Evolutionary conservation across 2,888 invertebrate species (phyloP), one percentile per base, ranked within the genome.

Genomic region (Slavum lentiscoides): DNA sequence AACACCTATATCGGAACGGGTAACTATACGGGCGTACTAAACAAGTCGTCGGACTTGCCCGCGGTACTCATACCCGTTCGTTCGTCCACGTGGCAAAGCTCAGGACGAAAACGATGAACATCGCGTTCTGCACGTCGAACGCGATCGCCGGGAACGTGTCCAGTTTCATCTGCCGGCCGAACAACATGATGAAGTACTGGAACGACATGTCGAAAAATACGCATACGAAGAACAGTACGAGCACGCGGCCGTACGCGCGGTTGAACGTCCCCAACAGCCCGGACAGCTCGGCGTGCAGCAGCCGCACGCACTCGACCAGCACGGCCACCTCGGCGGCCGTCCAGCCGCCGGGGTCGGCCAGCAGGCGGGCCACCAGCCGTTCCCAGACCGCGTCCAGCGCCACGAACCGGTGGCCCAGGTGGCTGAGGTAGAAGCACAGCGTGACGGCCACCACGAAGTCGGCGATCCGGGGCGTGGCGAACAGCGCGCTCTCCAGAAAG

Each of bases 281-380:
- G 13, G 30, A 55, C 9, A 69, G 55, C 17, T 69, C 55, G 69
- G 69, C 69, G 55, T 69, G 69, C 55, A 69, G 6, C 19, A 69
- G 55, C 19, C 69, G 55, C 30, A 69, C 30, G 19, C 55, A 19
- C 19, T 69, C 69, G 19, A 37, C 55, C 9, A 69, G 69, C 19
- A n/a, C 69, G 9, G 69, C 69, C 11, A 30, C 9, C 30, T 69
- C 69, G 17, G 9, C 19, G 30, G 55, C 9, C 11, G 69, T 17
- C 66, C 39, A 59, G 7, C 11, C 66, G 19, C 43, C 55, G 55
- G 68, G 15, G 7, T 19, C 37, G 19, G 39, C 19, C 39, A 17
- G 17, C 30, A 23, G 30, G 2, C 49, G 2, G 59, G 49, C 11
- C 21, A 68, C 15, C 23, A 49, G 13, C 21, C 17, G 49, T 23